A percentile compares a stretch with the other conserved stretches of the same genome.
Conservation (phyloP, 2,888 invertebrate species). For the Ornithoptera alexandrae region DNA sequence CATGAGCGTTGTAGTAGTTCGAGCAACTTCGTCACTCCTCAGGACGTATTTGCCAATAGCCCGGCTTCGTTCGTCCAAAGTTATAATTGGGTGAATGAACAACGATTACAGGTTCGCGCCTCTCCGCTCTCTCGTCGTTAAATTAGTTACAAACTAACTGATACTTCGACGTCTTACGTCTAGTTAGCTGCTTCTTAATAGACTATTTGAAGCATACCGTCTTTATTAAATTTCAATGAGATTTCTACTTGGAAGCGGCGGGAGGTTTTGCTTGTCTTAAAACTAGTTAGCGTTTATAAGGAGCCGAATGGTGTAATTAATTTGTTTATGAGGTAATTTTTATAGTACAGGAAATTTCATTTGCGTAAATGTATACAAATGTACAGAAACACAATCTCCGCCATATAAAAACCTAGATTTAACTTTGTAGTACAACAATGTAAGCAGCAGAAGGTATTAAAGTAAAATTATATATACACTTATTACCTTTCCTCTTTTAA, state of each 20-base stretch:
- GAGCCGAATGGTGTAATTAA: neutral
- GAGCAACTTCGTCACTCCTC: neutral
- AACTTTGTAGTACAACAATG: too few relatives aligned
- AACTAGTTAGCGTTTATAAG: neutral
- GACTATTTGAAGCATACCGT: constrained; percentile 27
- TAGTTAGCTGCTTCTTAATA: constrained; percentile 46
- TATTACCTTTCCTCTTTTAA: neutral
- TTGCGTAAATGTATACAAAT: too few relatives aligned
- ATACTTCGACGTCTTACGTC: constrained; percentile 58
- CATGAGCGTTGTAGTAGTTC: neutral
- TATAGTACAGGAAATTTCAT: too few relatives aligned
- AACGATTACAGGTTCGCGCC: constrained; percentile 56
- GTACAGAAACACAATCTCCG: too few relatives aligned
- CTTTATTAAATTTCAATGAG: constrained; percentile 16
- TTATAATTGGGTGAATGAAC: constrained; percentile 68
- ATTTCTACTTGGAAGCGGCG: constrained; percentile 11
- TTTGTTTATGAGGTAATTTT: too few relatives aligned
- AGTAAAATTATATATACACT: too few relatives aligned
- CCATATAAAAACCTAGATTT: too few relatives aligned
- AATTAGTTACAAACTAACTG: constrained; percentile 69
- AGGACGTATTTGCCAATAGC: constrained; percentile 23
- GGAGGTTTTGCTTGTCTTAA: constrained; percentile 1
- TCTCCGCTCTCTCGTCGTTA: constrained; percentile 45
- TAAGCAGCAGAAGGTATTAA: too few relatives aligned
- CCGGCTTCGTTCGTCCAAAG: constrained; percentile 50